A percentile compares a stretch with the other conserved stretches of the same genome.
Conservation (phyloP, 1,140 invertebrate genomes). For the Pogonognathellus flavescens region DNA sequence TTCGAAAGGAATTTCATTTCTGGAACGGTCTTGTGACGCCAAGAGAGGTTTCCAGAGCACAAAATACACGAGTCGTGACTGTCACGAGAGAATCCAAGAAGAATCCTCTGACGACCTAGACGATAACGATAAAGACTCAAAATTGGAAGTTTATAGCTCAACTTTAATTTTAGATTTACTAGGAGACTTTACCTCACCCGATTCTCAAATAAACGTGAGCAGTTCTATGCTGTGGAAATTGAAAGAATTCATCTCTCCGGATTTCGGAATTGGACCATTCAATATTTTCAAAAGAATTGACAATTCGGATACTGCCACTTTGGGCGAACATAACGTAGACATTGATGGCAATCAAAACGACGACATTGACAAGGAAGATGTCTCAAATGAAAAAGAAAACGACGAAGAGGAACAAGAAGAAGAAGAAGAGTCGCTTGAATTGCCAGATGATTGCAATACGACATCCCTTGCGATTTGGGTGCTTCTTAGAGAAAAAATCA, state of each 20-base stretch:
- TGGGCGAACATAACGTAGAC: background rate
- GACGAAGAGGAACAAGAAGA: background rate
- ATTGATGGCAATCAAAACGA: too few species aligned
- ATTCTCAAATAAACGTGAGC: background rate
- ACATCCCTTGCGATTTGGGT: constrained; percentile 32
- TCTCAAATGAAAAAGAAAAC: background rate
- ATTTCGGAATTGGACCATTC: constrained; percentile 15
- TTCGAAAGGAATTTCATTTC: constrained; percentile 20
- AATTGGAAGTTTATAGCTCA: constrained; percentile 42
- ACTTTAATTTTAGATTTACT: constrained; percentile 48
- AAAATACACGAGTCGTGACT: constrained; percentile 13
- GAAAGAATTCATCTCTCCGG: constrained; percentile 41
- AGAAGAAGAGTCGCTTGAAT: background rate
- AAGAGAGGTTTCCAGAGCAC: background rate
- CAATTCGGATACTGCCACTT: background rate
- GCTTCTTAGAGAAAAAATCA: constrained; percentile 3
- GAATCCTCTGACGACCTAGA: too few species aligned
- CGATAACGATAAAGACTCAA: background rate
- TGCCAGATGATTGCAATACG: constrained; percentile 36
- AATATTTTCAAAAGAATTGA: constrained; percentile 26
- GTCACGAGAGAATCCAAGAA: background rate
- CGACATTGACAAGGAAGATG: background rate
- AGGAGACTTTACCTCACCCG: background rate
- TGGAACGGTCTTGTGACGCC: background rate
- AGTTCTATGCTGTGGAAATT: constrained; percentile 8